Base-by-base conservation (phyloP, 2,888 invertebrate genomes). In the Torymus texanus region DNA sequence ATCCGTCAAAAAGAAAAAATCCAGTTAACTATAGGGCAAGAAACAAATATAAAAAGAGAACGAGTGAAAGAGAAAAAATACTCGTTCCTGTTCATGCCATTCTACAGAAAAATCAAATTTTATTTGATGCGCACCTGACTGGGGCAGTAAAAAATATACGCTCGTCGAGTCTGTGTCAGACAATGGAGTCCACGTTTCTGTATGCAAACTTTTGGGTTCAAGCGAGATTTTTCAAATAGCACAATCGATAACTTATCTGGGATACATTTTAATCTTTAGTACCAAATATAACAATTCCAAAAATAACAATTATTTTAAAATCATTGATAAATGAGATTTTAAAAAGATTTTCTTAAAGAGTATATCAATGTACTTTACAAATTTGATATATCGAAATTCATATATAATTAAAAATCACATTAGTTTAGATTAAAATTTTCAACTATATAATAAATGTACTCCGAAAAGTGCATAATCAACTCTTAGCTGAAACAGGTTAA, bases 91-190 rank as follows among this genome's bases (percentile, higher is more conserved):
- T 67, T 62, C 62, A 76, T 70, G 63, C 70, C 56, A 50, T 70
- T 76, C 63, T 63, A 14, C 12, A 67, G 63, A 70, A 76, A 76
- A 76, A 76, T 70, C 76, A 76, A 76, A 76, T 76, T 76, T 76
- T 41, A 76, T 76, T 76, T 62, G 63, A 76, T 76, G 63, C 13
- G 58, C 76, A 76, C 70, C 76, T 76, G 76, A 63, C 76, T 65
- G 16, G 24, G 51, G 62, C 58, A 76, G 70, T 76, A 76, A 76
- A 76, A 76, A 70, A 76, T 76, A 65, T 76, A 63, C 61, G 76
- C 70, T 63, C 56, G 70, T 56, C 24, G 70, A 63, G 53, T 70
- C 63, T 76, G 21, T 56, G 63, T 76, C 56, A 29, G 56, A 70
- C 76, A 76, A 71, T 55, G 70, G 70, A 76, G 76, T 63, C 24